Percentiles rank a stretch among this genome's conserved stretches.
Evolutionary conservation across 1,140 invertebrate species (phyloP).

Genomic region (Akabosia matsudoensis): DNA sequence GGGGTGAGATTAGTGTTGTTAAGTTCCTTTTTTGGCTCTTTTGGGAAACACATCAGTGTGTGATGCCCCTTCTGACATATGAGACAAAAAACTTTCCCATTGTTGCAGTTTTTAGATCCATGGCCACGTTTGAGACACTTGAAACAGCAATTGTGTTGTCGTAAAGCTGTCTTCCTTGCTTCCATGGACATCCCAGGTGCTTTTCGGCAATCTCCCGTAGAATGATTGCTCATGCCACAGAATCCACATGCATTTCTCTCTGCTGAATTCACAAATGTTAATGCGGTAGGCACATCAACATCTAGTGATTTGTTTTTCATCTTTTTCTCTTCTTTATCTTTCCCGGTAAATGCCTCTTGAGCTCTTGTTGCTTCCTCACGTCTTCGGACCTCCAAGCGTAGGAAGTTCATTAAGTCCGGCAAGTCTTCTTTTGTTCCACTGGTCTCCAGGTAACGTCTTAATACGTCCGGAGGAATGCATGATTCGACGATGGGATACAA

Average conservation of each 20-base stretch:
- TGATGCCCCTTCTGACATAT: background rate
- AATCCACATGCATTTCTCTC: too few relatives aligned
- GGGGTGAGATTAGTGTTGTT: too few relatives aligned
- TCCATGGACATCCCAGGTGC: background rate
- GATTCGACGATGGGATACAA: background rate
- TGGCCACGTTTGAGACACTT: background rate
- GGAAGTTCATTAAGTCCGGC: background rate
- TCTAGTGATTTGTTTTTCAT: too few relatives aligned
- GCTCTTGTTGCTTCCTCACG: background rate
- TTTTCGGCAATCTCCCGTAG: background rate
- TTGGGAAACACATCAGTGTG: background rate
- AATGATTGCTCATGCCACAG: too few relatives aligned
- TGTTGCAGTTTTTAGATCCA: background rate
- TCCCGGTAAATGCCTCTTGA: too few relatives aligned
- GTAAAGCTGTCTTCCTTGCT: background rate
- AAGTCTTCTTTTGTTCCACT: background rate
- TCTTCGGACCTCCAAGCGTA: background rate
- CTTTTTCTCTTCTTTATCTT: too few relatives aligned
- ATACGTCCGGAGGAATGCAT: background rate
- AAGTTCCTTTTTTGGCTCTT: too few relatives aligned
- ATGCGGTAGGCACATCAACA: too few relatives aligned
- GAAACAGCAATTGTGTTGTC: background rate
- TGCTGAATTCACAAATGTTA: too few relatives aligned
- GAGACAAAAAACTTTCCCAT: background rate
- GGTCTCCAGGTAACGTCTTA: background rate